These are phyloP conservation scores for Erpornis zantholeuca DNA, from an alignment of 2,113 vertebrate genomes.

Conservation along the genomic window DNA sequence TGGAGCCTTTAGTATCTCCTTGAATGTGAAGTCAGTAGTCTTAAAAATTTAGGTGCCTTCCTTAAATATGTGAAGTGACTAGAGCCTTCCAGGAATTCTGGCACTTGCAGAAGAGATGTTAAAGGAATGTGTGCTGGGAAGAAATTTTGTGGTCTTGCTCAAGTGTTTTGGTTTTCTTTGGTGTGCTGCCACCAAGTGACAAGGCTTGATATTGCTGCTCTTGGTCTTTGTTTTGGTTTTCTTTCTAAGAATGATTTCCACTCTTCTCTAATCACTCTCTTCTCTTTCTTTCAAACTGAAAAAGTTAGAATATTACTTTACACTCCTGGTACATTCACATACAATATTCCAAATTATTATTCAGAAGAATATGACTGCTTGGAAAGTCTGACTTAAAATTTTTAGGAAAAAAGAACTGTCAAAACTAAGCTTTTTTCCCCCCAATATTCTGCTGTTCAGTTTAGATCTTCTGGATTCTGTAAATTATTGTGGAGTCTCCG, in stretches of 20 bases:
- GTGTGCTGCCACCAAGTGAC: slow-evolving; percentile 52
- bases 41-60: not conserved
- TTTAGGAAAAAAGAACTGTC: not conserved
- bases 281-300: not conserved
- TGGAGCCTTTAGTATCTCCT: not conserved
- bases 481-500: not conserved
- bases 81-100: not conserved
- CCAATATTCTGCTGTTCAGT: not conserved
- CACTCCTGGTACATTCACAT: fast-evolving
- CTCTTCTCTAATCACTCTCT: not conserved
- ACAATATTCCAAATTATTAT: not conserved
- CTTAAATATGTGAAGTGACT: not conserved
- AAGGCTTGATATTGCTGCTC: not conserved
- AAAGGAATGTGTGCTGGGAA: not conserved
- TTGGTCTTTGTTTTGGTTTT: not conserved
- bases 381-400: not conserved
- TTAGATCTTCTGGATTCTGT: not conserved
- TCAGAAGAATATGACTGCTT: not conserved
- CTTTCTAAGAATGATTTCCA: not conserved
- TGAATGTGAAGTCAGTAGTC: not conserved
- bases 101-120: not conserved
- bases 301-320: not conserved
- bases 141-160: not conserved
- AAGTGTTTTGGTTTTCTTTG: not conserved
- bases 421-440: not conserved